Conservation (phyloP, 1,140 invertebrate genomes). For the Brachystomella parvula region DNA sequence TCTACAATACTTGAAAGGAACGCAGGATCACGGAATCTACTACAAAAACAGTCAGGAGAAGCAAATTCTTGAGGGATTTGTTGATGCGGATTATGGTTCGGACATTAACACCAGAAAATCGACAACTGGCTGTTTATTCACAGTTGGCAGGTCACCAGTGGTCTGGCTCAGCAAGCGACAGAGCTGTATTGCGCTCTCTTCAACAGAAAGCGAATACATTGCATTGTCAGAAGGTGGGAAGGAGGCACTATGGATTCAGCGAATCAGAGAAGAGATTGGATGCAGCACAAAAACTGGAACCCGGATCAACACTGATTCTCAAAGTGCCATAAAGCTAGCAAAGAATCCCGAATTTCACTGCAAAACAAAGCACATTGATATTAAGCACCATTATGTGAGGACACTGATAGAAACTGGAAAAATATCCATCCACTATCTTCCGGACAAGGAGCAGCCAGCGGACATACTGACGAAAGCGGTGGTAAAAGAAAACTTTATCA, state of each 20-base stretch:
- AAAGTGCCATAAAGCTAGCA: constrained; percentile 41
- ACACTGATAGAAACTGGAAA: background rate
- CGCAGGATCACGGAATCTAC: background rate
- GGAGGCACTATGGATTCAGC: constrained; percentile 36
- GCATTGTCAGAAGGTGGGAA: constrained; percentile 34
- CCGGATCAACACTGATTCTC: constrained; percentile 39
- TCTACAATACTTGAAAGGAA: constrained; percentile 11
- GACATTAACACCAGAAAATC: constrained; percentile 31
- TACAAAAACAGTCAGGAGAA: background rate
- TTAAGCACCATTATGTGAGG: constrained; percentile 41
- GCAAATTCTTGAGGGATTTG: background rate
- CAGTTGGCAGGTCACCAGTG: constrained; percentile 27
- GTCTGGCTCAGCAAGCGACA: constrained; percentile 37
- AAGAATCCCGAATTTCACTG: constrained; percentile 41
- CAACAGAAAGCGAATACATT: constrained; percentile 40
- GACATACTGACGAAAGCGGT: constrained; percentile 34
- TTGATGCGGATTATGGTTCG: constrained; percentile 18
- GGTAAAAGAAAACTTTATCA: constrained; percentile 4
- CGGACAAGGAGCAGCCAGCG: constrained; percentile 25
- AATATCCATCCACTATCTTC: constrained; percentile 25
- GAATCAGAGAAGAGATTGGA: constrained; percentile 2
- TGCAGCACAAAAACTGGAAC: background rate
- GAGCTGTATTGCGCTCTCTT: constrained; percentile 37
- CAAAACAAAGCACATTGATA: constrained; percentile 44
- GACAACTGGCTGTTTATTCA: constrained; percentile 28